Conservation (phyloP, 2,888 invertebrate species). For the Alcis repandata region DNA sequence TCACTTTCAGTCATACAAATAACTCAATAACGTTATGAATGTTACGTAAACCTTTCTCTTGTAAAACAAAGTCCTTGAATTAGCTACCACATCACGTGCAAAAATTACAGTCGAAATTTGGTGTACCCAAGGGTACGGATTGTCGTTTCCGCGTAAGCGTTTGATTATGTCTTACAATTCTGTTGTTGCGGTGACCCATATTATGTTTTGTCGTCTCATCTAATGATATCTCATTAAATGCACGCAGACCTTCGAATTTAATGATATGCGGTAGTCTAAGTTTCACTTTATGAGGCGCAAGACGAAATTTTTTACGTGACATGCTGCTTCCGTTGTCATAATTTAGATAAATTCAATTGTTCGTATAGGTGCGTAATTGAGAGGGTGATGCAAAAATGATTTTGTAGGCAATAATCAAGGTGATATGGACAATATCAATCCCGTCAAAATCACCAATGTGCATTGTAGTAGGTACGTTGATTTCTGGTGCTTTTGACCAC, state of each 20-base stretch:
- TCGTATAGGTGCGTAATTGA: neutral
- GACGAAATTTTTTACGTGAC: slow-evolving; percentile 5
- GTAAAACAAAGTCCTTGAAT: slow-evolving; percentile 9
- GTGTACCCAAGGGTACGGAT: slow-evolving; percentile 36
- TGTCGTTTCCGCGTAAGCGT: slow-evolving; percentile 42
- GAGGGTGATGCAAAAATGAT: neutral
- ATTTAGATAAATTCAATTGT: neutral
- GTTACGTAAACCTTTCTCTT: slow-evolving; percentile 9
- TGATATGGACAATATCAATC: neutral
- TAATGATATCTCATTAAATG: slow-evolving; percentile 29
- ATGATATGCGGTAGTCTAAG: slow-evolving; percentile 14
- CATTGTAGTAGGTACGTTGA: neutral
- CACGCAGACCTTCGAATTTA: slow-evolving; percentile 24
- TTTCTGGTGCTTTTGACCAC: slow-evolving; percentile 8
- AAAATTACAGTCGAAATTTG: slow-evolving; percentile 22
- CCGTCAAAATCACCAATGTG: neutral
- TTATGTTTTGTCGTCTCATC: slow-evolving; percentile 31
- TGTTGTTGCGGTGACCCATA: slow-evolving; percentile 28
- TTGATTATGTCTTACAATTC: slow-evolving; percentile 25
- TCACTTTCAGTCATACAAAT: neutral
- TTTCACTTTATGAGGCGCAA: neutral
- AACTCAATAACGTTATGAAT: slow-evolving; percentile 1
- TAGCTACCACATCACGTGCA: neutral
- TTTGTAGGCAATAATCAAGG: neutral
- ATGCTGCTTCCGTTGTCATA: slow-evolving; percentile 5